A percentile compares a stretch with the other conserved stretches of the same genome.
Conservation (phyloP, 2,797 vertebrate genomes). For the Mastacembelus armatus region DNA sequence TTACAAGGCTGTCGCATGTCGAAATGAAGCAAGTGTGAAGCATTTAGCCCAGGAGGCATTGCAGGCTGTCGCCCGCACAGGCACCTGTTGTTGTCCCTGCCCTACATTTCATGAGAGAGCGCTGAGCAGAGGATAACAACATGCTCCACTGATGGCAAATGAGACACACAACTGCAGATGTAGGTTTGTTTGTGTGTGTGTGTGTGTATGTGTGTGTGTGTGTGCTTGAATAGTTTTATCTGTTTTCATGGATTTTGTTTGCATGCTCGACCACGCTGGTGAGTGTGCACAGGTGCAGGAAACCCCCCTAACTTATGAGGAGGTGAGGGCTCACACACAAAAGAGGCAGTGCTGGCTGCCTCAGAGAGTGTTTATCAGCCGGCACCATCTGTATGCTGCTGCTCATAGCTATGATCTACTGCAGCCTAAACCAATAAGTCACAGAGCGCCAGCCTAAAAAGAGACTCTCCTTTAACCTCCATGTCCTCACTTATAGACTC, state of each 20-base stretch:
- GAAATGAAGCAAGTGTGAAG: constrained; percentile 85
- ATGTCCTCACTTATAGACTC: constrained; percentile 72
- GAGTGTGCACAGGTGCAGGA: constrained; percentile 74
- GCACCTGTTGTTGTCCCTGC: constrained; percentile 87
- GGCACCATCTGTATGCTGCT: constrained; percentile 80
- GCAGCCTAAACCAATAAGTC: constrained; percentile 80
- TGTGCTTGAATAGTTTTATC: neutral
- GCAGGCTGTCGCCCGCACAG: constrained; percentile 84
- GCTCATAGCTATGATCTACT: constrained; percentile 76
- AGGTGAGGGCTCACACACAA: constrained; percentile 65
- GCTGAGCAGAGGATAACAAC: constrained; percentile 80
- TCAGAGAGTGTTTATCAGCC: constrained; percentile 75
- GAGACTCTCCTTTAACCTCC: constrained; percentile 74
- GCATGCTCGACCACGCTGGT: constrained; percentile 51
- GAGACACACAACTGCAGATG: constrained; percentile 77
- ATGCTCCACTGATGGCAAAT: constrained; percentile 81
- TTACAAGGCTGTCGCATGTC: constrained; percentile 85
- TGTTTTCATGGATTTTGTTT: constrained; percentile 57
- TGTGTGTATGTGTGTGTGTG: constrained; percentile 17
- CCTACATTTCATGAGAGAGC: constrained; percentile 82
- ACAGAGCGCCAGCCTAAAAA: constrained; percentile 70
- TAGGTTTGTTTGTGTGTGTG: constrained; percentile 41
- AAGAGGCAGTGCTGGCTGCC: constrained; percentile 58
- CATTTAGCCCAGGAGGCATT: constrained; percentile 86
- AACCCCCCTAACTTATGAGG: constrained; percentile 65